Evolutionary conservation across 2,888 invertebrate species (phyloP), one percentile per base, ranked within the genome.

Genomic region (Bugula neritina): DNA sequence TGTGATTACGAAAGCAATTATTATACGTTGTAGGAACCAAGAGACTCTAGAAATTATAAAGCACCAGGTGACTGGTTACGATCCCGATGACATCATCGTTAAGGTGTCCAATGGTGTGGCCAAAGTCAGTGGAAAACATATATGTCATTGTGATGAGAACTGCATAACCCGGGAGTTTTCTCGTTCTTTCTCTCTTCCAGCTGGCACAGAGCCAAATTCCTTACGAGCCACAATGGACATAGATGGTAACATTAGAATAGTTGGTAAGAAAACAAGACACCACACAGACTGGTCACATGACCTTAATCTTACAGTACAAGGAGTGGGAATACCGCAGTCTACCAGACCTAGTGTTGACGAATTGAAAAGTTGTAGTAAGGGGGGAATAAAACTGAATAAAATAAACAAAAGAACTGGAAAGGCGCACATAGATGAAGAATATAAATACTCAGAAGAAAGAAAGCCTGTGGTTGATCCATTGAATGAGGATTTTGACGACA

Each of bases 121-220:
- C 10, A 63, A 27, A 31, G 31, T 63, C 17, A 13, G 31, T 13
- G 63, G 63, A 5, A 63, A 63, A 13, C 63, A 63, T n/a, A 63
- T 63, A 13, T 63, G 63, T 34, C 63, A 63, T 31, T 63, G 63
- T 31, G 31, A 27, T 29, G 63, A 63, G 31, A 63, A 63, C 34
- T 63, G 63, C 34, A 63, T 63, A 25, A 63, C 25, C 31, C 21
- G 34, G 13, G 29, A 63, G n/a, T 63, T 63, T 31, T 5, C 63
- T 5, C 27, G 63, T 13, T 63, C 63, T 17, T 63, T 31, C 34
- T 10, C 34, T 3, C n/a, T 63, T 13, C 63, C 63, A 13, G 2
- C 63, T 13, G 63, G 10, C 17, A 31, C 31, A 10, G 34, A 13
- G 5, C 5, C 63, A 1, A 13, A 13, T n/a, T 29, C 63, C 27